These are phyloP conservation scores for Leiothrix lutea DNA, from an alignment of 2,113 vertebrate genomes.

Conservation along the genomic window DNA sequence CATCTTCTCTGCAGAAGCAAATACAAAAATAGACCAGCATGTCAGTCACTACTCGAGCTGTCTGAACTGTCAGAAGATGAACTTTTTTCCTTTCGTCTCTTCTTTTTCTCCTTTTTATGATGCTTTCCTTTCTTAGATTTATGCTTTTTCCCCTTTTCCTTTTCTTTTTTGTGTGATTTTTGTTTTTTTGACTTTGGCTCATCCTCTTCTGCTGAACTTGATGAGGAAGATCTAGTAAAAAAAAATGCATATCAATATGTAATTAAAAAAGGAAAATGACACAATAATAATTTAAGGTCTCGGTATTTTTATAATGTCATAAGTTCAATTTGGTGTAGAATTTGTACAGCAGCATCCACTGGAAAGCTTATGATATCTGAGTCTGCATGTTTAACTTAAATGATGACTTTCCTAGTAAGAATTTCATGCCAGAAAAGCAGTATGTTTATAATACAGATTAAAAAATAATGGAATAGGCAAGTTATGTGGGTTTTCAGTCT, in stretches of 20 bases:
- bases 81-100: conserved; percentile 77
- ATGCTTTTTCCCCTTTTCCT: conserved; percentile 84
- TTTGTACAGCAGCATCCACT: neutral
- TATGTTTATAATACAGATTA: neutral
- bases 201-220: conserved; percentile 80
- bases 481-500: neutral
- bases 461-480: neutral
- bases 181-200: conserved; percentile 86
- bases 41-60: conserved; percentile 82
- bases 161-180: conserved; percentile 90
- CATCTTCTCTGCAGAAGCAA: neutral
- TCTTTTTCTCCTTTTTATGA: conserved; percentile 85
- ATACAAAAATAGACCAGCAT: neutral
- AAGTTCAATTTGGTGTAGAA: neutral
- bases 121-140: conserved; percentile 84
- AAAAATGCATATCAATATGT: neutral
- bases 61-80: conserved; percentile 79
- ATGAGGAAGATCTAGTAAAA: conserved; percentile 78
- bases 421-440: neutral
- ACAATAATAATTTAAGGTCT: neutral
- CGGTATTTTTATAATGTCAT: neutral
- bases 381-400: neutral
- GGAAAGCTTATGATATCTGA: neutral
- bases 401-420: rapidly evolving
- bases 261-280: neutral